A percentile compares a stretch with the other conserved stretches of the same genome.
phyloP scores from a whole-genome alignment of 2,797 vertebrate genomes.

The Tokudaia tokunoshimensis region DNA sequence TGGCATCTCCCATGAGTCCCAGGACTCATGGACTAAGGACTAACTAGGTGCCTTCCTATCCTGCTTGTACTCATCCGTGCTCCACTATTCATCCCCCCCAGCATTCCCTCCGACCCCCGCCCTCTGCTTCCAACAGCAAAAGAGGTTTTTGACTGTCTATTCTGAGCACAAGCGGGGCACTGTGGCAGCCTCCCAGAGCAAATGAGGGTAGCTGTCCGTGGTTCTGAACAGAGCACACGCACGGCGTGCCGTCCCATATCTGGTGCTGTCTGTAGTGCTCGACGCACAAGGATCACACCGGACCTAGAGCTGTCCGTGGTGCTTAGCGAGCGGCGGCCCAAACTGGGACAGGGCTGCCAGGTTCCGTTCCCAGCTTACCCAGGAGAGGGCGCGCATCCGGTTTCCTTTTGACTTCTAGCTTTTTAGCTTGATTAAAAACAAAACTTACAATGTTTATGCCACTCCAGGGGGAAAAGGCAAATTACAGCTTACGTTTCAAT shows the following conservation, averaged over 20 bases:
- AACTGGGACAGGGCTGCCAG: background rate
- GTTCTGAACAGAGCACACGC: slow-evolving; percentile 20
- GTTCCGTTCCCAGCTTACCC: background rate
- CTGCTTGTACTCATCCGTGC: too few species aligned
- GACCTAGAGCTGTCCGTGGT: slow-evolving; percentile 42
- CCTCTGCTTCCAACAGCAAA: background rate
- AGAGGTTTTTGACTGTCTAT: background rate
- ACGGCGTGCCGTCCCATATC: background rate
- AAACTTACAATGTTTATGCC: background rate
- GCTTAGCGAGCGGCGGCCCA: background rate
- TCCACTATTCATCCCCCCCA: background rate
- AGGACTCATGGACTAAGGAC: background rate
- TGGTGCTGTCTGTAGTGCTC: slow-evolving; percentile 67
- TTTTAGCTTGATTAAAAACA: background rate
- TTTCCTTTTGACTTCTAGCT: background rate
- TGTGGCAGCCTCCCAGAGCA: background rate
- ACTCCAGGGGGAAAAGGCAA: background rate
- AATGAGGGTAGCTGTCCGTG: background rate
- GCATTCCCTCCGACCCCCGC: background rate
- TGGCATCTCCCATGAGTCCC: background rate
- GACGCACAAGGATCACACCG: background rate
- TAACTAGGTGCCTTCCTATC: background rate
- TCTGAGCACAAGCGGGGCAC: rapidly evolving
- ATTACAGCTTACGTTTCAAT: background rate
- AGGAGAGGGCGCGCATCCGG: slow-evolving; percentile 9